Evolutionary conservation across 2,888 invertebrate species (phyloP).

Genomic region (Drosophila kanekoi): DNA sequence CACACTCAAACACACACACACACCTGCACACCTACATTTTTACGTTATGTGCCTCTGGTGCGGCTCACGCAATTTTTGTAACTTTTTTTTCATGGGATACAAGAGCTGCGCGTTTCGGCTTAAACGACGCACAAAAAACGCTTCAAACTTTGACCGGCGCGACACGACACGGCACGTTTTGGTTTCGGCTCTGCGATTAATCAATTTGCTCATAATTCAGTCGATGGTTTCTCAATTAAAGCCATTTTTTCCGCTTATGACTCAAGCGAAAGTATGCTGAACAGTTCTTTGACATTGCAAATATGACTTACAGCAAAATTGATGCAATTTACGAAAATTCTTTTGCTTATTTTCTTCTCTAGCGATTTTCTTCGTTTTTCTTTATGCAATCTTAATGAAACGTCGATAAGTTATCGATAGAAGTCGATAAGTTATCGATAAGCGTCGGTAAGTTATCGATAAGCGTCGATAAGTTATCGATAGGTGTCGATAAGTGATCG

Average conservation of each 20-base stretch:
- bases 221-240: conserved; percentile 1
- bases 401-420: no score
- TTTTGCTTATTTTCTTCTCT: no score
- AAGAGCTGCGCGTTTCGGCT: conserved; percentile 6
- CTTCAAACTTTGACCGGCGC: background rate
- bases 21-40: conserved; percentile 8
- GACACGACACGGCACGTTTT: background rate
- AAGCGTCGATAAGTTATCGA: no score
- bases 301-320: no score
- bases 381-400: no score
- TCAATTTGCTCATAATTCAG: background rate
- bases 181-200: background rate
- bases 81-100: conserved; percentile 20
- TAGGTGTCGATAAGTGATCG: no score
- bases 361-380: no score
- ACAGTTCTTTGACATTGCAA: no score
- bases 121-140: background rate
- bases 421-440: no score
- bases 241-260: background rate
- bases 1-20: background rate
- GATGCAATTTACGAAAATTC: no score
- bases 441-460: no score
- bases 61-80: conserved; percentile 12
- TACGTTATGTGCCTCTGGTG: background rate
- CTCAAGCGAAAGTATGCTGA: background rate